These are phyloP conservation scores for Trididemnum nubilum DNA, from an alignment of 23 tunicate genomes.

Conservation along the genomic window DNA sequence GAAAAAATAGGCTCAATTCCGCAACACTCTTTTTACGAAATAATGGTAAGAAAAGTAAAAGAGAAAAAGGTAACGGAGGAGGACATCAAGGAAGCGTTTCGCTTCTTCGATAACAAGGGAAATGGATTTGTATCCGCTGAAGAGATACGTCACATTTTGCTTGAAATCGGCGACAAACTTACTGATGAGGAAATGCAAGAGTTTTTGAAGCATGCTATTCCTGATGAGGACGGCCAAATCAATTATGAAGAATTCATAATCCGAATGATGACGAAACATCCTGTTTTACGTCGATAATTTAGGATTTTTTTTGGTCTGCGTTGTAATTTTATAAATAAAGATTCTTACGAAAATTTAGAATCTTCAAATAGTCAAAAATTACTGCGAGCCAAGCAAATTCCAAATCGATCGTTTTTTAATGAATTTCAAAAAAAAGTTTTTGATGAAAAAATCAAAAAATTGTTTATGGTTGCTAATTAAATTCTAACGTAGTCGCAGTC, in stretches of 20 bases:
- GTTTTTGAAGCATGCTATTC: constrained; percentile 9
- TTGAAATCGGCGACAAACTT: neutral
- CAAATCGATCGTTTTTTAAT: too few species aligned
- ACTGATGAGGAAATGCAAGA: constrained; percentile 1
- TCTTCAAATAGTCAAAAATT: too few species aligned
- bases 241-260: neutral
- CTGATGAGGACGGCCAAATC: constrained; percentile 23
- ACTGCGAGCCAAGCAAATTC: too few species aligned
- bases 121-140: constrained; percentile 24
- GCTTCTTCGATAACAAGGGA: constrained; percentile 7
- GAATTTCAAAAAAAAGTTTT: too few species aligned
- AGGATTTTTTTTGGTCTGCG: too few species aligned
- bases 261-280: constrained; percentile 12
- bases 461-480: too few species aligned
- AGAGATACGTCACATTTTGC: neutral
- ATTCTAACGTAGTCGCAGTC: too few species aligned
- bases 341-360: too few species aligned
- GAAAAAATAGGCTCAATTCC: constrained; percentile 9
- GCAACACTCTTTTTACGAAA: neutral
- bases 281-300: too few species aligned
- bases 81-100: neutral
- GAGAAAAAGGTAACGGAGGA: neutral
- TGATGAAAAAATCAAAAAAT: too few species aligned
- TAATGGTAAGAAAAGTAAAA: constrained; percentile 8
- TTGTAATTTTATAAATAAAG: too few species aligned